Evolutionary conservation across 53 echinoderm and acorn worm genomes (phyloP), one percentile per base, ranked within the genome.

Genomic region (Paelopatides confundens): DNA sequence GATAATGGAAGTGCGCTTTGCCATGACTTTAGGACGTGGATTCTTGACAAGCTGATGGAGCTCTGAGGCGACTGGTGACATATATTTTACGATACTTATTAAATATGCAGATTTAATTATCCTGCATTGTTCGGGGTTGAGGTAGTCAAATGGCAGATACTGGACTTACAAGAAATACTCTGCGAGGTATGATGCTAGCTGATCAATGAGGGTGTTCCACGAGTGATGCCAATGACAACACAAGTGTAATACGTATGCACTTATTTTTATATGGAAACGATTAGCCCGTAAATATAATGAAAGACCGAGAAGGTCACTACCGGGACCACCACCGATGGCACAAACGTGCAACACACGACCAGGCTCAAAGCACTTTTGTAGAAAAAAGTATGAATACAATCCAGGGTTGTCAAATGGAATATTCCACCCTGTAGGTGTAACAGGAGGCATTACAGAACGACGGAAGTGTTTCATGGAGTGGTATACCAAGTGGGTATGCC

Each of bases 401-500:
- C 84, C 39, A 3, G 39, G 27, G 21, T 38, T 17, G 84, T 83
- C 84, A 43, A 63, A 83, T 24, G 84, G 84, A 35, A 65, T 18
- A 21, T 65, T 35, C 65, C 63, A 83, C 5, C 3, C 28, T 12
- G 38, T 0, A 23, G 32, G 54, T 32, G n/a, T 17, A 11, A 28
- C 37, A n/a, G 24, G 7, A 12, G 13, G 13, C 35, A 15, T 14
- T 4, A 9, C 1, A 0, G 39, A 12, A 24, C 54, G 84, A 36
- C 64, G 65, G 43, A 83, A 33, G 3, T 21, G 37, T 26, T 36
- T 40, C 24, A 83, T 21, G 6, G 84, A 23, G 27, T 64, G 84
- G 6, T 26, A 83, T 0, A 83, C 36, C n/a, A 83, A 18, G 47
- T 83, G 84, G 0, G 84, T 65, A 65, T 83, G 84, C 36, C 84